Evolutionary conservation across 2,888 invertebrate species (phyloP).

Genomic region (Prosopocoilus inquinatus): DNA sequence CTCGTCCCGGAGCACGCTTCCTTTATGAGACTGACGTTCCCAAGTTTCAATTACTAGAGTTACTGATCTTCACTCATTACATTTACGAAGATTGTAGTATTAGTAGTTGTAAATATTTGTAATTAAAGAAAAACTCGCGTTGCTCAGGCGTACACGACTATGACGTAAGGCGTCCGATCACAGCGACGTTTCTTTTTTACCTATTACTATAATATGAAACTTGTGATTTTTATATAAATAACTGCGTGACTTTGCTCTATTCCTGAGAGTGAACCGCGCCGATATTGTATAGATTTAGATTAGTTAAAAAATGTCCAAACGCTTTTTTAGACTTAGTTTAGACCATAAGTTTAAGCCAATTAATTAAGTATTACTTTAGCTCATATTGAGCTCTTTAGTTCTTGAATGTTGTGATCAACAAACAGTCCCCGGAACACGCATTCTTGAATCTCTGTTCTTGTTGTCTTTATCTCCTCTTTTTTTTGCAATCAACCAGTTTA

Average conservation of each 20-base stretch:
- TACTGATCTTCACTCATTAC: slow-evolving; percentile 21
- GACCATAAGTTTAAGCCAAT: slow-evolving; percentile 13
- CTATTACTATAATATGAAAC: slow-evolving; percentile 1
- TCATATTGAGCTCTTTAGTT: slow-evolving; percentile 31
- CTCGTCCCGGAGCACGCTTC: slow-evolving; percentile 28
- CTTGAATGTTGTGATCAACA: slow-evolving; percentile 36
- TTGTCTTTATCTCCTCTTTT: slow-evolving; percentile 9
- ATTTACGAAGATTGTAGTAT: slow-evolving; percentile 24
- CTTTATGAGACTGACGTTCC: slow-evolving; percentile 45
- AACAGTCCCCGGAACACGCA: slow-evolving; percentile 27
- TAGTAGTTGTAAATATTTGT: slow-evolving; percentile 32
- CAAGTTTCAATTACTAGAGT: slow-evolving; percentile 26
- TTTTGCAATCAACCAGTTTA: slow-evolving; percentile 32
- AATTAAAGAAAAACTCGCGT: slow-evolving; percentile 1
- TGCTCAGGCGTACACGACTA: slow-evolving; percentile 8
- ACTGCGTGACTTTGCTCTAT: slow-evolving; percentile 1
- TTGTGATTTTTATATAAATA: slow-evolving; percentile 18
- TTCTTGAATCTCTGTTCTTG: slow-evolving; percentile 32
- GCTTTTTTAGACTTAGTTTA: slow-evolving; percentile 21
- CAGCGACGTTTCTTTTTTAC: slow-evolving; percentile 20
- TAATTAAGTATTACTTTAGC: slow-evolving; percentile 19
- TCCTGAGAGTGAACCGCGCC: slow-evolving; percentile 12
- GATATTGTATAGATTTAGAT: slow-evolving; percentile 22
- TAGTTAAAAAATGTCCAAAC: slow-evolving; percentile 23
- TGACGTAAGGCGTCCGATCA: slow-evolving; percentile 4